Evolutionary conservation across 2,888 invertebrate genomes (phyloP), one percentile per base, ranked within the genome.

Genomic region (Oxytorus armatus): DNA sequence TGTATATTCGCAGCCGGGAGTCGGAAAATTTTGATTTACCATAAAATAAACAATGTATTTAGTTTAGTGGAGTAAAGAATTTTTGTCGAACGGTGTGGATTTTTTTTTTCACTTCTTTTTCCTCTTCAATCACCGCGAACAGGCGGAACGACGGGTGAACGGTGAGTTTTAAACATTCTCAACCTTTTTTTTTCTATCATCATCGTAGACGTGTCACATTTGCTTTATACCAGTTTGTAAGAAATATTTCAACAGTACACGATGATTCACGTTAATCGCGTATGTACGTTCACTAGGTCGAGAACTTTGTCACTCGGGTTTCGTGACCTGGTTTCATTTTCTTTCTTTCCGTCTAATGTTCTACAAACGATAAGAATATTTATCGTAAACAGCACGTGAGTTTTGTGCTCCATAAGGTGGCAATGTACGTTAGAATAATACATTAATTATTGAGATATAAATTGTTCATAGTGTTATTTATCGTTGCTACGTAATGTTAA

Each of bases 131-230:
- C 29, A 29, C 23, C 16, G 14, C n/a, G 42, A 23, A 51, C 25
- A 69, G 25, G 18, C 44, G 59, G 33, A 39, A 44, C 42, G 49
- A 42, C 55, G 23, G 25, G 3, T 3, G 7, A 29, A 16, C 77
- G 65, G 81, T 81, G 70, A 77, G 77, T 80, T 69, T 77, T 55
- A 7, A 16, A 69, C 44, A 25, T 72, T 68, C 57, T 65, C 74
- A 81, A 77, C 81, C 81, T 77, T 65, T 36, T 42, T 55, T 57
- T 57, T 47, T 36, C 21, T 42, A 1, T 21, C 21, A 42, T 57
- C 18, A 59, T 65, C 84, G 87, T 84, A 78, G 87, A 89, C 89
- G 88, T 88, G 88, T 88, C 88, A 88, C 77, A 33, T 51, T 47
- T 79, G 51, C 18, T 76, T 55, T 63, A 59, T 5, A n/a, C 25